phyloP scores from a whole-genome alignment of 2,888 invertebrate species.

The Archips xylosteana region DNA sequence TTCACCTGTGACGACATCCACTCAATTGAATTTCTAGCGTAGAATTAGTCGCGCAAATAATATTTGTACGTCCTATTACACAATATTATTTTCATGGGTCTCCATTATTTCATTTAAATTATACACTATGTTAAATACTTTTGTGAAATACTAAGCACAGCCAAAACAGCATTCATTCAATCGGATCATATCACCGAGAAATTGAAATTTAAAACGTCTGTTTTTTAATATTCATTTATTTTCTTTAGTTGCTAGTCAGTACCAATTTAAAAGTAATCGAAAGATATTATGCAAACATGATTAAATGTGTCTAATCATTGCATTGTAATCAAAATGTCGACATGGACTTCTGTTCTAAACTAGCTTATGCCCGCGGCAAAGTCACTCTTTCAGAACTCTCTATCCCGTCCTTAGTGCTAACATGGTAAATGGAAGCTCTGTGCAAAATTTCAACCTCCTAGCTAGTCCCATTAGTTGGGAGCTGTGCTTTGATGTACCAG shows the following conservation, averaged over 20 bases:
- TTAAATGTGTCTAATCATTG: constrained; percentile 4
- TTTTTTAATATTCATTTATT: neutral
- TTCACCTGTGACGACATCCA: constrained; percentile 38
- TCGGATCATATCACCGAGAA: neutral
- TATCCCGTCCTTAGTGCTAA: too few species aligned
- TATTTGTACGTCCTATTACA: neutral
- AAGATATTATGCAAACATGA: neutral
- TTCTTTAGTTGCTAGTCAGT: neutral
- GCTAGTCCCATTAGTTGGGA: too few species aligned
- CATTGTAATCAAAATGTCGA: constrained; percentile 16
- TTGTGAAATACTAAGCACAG: too few species aligned
- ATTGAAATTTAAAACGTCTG: neutral
- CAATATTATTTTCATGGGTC: constrained; percentile 4
- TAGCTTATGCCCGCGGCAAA: too few species aligned
- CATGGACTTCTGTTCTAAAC: neutral
- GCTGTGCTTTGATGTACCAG: too few species aligned
- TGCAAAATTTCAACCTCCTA: too few species aligned
- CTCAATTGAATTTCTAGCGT: constrained; percentile 33
- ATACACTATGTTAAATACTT: too few species aligned
- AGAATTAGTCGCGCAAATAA: constrained; percentile 36
- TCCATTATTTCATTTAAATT: neutral
- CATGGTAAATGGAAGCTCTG: too few species aligned
- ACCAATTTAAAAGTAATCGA: constrained; percentile 8
- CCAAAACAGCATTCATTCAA: neutral
- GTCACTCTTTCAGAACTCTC: too few species aligned